phyloP scores from a whole-genome alignment of 37 sponge, comb jelly and placozoan species.

The Halichondria panicea region DNA sequence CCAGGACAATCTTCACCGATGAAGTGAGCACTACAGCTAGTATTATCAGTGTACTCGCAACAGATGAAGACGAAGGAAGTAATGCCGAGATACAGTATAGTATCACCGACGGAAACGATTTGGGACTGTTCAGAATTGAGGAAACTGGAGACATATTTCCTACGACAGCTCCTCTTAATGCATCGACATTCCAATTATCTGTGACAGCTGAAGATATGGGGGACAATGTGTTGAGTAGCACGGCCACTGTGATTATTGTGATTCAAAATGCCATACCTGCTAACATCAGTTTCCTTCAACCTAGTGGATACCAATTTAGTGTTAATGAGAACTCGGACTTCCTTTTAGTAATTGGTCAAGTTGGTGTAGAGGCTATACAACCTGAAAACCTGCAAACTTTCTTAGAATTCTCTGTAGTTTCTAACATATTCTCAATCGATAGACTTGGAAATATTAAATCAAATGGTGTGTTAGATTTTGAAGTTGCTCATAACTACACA shows the following conservation, averaged over 20 bases:
- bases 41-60: constrained; percentile 5
- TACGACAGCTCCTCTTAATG: background rate
- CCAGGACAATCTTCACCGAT: background rate
- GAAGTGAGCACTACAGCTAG: background rate
- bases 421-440: background rate
- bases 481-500: background rate
- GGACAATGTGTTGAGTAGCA: background rate
- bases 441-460: background rate
- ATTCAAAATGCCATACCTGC: constrained; percentile 10
- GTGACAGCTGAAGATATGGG: constrained; percentile 27
- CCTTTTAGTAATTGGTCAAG: background rate
- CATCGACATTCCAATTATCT: background rate
- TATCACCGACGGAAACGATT: background rate
- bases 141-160: constrained; percentile 15
- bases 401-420: background rate
- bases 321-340: constrained; percentile 19
- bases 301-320: constrained; percentile 14
- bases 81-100: constrained; percentile 1
- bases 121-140: background rate
- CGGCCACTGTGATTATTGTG: background rate
- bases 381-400: constrained; percentile 2
- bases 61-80: constrained; percentile 13
- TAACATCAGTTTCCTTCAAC: background rate
- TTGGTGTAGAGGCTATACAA: background rate
- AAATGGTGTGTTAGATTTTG: constrained; percentile 1